Evolutionary conservation across 2,888 invertebrate genomes (phyloP), one percentile per base, ranked within the genome.

Genomic region (Adelognathus sp.): DNA sequence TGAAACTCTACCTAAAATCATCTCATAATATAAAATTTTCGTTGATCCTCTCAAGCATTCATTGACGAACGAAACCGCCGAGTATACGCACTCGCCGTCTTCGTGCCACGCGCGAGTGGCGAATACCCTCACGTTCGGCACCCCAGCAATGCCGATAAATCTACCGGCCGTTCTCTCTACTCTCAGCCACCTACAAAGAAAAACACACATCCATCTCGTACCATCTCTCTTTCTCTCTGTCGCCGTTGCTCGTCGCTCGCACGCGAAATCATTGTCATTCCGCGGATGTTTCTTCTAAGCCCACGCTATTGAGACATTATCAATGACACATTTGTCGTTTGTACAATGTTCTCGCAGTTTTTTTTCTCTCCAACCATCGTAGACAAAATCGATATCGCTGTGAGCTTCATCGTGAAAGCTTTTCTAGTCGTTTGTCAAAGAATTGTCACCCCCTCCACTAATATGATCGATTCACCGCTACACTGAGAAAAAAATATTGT

Each of bases 251-350:
- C 18, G 39, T 67, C 58, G 58, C 41, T 56, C 66, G 58, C 21
- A 76, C 11, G 27, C 76, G 39, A 63, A 72, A 75, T 75, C 61
- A 79, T 79, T 75, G 79, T 79, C 75, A 79, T 79, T 79, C 79
- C 79, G 11, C 67, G 50, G 72, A 76, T 79, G 79, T 75, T 75
- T 75, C 76, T 75, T 79, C 24, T 58, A 63, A 72, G 66, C 79
- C 76, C 66, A 79, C 72, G 75, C 72, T 79, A 79, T 79, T 79
- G 79, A 79, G 79, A 60, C 79, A 79, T 79, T 72, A 79, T 76
- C 67, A 69, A 69, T 75, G 79, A 76, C 79, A 79, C 71, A 75
- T 75, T 75, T 75, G 66, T 72, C 66, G 67, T 70, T 74, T 46
- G 72, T 50, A 61, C 52, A 79, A 71, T 75, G 52, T 66, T 58